These are phyloP conservation scores for Copidosoma floridanum DNA, from an alignment of 1,140 invertebrate species.

Conservation along the genomic window DNA sequence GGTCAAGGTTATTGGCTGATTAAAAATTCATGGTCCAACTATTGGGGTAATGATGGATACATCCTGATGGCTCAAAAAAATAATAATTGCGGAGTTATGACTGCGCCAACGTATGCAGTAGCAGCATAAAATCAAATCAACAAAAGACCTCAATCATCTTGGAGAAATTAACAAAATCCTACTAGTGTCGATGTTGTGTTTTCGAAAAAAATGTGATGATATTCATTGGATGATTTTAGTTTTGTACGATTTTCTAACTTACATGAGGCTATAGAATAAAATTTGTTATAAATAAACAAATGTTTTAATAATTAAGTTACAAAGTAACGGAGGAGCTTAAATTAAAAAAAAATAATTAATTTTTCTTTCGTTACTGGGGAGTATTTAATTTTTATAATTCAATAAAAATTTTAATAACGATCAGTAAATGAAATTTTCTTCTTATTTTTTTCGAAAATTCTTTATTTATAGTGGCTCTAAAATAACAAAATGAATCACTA, in stretches of 20 bases:
- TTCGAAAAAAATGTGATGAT: too few species aligned
- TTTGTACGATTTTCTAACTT: conserved; percentile 6
- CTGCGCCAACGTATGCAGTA: conserved; percentile 80
- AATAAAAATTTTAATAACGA: not conserved
- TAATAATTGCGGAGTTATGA: conserved; percentile 90
- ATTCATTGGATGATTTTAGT: conserved; percentile 1
- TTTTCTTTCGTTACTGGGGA: not conserved
- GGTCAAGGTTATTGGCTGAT: conserved; percentile 87
- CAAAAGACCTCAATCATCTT: not conserved
- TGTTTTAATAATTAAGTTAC: too few species aligned
- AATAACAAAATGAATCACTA: too few species aligned
- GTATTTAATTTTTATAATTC: not conserved
- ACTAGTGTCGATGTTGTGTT: too few species aligned
- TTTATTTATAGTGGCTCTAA: too few species aligned
- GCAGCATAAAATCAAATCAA: conserved; percentile 47
- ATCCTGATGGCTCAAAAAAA: conserved; percentile 83
- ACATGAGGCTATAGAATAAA: not conserved
- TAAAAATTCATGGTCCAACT: conserved; percentile 94
- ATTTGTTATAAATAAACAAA: too few species aligned
- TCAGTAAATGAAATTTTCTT: too few species aligned
- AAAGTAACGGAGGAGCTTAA: too few species aligned
- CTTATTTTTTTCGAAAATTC: too few species aligned
- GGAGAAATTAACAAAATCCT: too few species aligned
- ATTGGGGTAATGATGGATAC: conserved; percentile 94
- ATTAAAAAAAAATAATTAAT: not conserved